phyloP scores from a whole-genome alignment of 2,113 vertebrate species.

The Protobothrops flavoviridis region DNA sequence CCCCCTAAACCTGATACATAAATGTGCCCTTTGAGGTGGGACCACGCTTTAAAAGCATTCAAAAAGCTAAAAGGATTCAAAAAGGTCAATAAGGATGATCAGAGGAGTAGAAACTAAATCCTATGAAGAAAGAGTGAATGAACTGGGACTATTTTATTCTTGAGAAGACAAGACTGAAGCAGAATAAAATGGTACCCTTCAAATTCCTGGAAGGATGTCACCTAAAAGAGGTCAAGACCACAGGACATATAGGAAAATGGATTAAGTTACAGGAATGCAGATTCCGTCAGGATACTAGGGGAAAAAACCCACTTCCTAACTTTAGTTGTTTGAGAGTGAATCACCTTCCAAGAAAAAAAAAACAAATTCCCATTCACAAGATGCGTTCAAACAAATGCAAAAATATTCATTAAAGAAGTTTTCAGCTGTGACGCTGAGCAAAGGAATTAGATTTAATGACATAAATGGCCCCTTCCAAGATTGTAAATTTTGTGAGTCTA shows the following conservation, averaged over 20 bases:
- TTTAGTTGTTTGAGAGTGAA: neutral
- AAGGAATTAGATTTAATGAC: neutral
- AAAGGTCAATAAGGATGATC: too few species aligned
- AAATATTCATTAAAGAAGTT: neutral
- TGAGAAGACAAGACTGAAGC: too few species aligned
- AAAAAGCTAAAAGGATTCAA: too few species aligned
- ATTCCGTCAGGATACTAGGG: neutral
- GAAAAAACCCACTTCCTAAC: neutral
- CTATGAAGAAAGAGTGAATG: too few species aligned
- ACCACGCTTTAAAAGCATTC: too few species aligned
- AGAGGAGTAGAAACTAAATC: too few species aligned
- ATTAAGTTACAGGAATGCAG: neutral
- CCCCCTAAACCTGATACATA: too few species aligned
- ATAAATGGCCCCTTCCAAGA: neutral
- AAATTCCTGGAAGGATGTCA: too few species aligned
- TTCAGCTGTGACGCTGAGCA: neutral
- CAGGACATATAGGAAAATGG: neutral
- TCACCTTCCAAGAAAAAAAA: neutral
- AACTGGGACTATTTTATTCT: too few species aligned
- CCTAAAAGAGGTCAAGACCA: too few species aligned
- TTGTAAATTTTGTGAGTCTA: neutral
- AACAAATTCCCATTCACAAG: neutral
- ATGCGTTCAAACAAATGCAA: neutral
- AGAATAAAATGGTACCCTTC: too few species aligned
- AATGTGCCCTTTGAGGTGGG: too few species aligned